Evolutionary conservation across 2,113 vertebrate species (phyloP).

Genomic region (Lepidothrix coronata): DNA sequence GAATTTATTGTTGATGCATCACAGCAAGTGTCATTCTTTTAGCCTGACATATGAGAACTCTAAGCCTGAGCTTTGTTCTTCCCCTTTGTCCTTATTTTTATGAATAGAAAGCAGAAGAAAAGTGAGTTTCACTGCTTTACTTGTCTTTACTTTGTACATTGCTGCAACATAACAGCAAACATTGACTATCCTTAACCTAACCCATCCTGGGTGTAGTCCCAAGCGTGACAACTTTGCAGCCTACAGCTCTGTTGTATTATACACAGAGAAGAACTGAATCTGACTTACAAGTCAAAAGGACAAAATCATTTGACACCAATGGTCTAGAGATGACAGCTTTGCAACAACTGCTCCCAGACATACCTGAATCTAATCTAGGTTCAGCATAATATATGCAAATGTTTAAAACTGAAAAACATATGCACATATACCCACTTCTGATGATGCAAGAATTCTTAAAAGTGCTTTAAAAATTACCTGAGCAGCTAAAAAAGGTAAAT

Average conservation of each 20-base stretch:
- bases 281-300: not conserved
- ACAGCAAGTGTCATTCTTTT: not conserved
- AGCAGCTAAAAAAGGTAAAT: not conserved
- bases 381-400: not conserved
- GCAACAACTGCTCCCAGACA: not conserved
- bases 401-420: not conserved
- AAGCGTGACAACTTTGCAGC: not conserved
- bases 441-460: not conserved
- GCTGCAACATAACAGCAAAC: not conserved
- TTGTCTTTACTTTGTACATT: not conserved
- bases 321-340: not conserved
- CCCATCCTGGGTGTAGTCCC: not conserved
- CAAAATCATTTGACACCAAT: not conserved
- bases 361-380: not conserved
- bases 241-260: not conserved
- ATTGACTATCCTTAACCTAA: not conserved
- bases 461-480: not conserved
- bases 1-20: not conserved
- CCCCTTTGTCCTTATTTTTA: not conserved
- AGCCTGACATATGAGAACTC: not conserved
- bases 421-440: not conserved
- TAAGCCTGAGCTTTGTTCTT: not conserved
- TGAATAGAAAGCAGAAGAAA: not conserved
- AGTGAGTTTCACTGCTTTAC: not conserved
- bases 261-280: not conserved